These are phyloP conservation scores for Monarcha castaneiventris DNA, from an alignment of 2,113 vertebrate species.

Conservation along the genomic window DNA sequence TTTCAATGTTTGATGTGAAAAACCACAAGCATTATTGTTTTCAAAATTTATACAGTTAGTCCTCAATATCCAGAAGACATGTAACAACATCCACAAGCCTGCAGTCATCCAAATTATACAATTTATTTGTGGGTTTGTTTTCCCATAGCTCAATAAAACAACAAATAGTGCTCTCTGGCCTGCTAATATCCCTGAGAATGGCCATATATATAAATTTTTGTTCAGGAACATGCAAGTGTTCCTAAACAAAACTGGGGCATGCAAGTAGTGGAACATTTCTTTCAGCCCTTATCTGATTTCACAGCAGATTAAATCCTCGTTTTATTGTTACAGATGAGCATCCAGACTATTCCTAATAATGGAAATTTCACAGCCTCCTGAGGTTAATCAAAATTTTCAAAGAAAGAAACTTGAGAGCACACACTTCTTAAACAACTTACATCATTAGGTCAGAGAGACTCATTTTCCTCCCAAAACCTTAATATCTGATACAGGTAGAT, in stretches of 20 bases:
- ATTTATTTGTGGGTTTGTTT: background rate
- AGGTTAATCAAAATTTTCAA: background rate
- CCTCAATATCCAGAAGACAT: background rate
- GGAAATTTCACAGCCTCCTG: background rate
- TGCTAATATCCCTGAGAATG: background rate
- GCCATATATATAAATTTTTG: background rate
- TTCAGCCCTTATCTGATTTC: background rate
- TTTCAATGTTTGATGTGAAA: background rate
- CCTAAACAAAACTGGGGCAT: background rate
- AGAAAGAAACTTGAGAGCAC: background rate
- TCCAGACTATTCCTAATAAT: background rate
- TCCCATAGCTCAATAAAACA: background rate
- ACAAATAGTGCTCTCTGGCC: background rate
- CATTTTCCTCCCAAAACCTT: fast-evolving
- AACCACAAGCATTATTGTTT: background rate
- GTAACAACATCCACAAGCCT: background rate
- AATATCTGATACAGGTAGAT: background rate
- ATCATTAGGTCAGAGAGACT: background rate
- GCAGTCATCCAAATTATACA: background rate
- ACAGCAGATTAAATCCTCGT: background rate
- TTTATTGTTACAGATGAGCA: background rate
- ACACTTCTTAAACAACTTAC: background rate
- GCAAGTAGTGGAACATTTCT: background rate
- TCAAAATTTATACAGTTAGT: background rate
- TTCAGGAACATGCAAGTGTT: background rate